Percentiles rank a stretch among this genome's conserved stretches.
phyloP scores from a whole-genome alignment of 2,888 invertebrate species.

The Luffia ferchaultella region DNA sequence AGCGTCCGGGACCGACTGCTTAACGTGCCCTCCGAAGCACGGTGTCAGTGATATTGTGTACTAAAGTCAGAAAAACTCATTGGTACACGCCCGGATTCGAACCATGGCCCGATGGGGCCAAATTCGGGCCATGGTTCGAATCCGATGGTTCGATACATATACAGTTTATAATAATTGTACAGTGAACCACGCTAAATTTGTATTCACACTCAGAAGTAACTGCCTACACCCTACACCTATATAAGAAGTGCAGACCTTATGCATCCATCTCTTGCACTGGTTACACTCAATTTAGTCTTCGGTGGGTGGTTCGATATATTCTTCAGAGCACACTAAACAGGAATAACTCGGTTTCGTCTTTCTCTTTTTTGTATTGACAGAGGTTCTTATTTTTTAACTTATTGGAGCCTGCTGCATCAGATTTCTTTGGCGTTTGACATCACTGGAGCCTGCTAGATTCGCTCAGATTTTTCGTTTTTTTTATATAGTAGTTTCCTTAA shows the following conservation, averaged over 20 bases:
- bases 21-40: too few relatives aligned
- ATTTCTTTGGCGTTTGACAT: too few relatives aligned
- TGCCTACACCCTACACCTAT: not conserved
- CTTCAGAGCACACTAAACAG: conserved; percentile 9
- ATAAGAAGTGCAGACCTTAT: conserved; percentile 2
- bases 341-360: conserved; percentile 1
- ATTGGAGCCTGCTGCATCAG: too few relatives aligned
- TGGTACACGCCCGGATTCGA: too few relatives aligned
- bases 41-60: too few relatives aligned
- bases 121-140: too few relatives aligned
- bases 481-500: conserved; percentile 4
- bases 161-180: too few relatives aligned
- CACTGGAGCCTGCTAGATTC: conserved; percentile 3
- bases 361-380: not conserved
- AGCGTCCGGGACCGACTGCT: too few relatives aligned
- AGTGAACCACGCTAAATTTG: not conserved
- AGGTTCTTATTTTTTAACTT: not conserved
- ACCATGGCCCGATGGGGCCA: too few relatives aligned
- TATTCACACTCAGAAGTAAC: not conserved
- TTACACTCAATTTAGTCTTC: conserved; percentile 13
- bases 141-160: too few relatives aligned
- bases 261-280: conserved; percentile 11
- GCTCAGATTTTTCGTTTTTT: conserved; percentile 3
- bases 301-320: conserved; percentile 10
- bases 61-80: too few relatives aligned